Evolutionary conservation across 2,888 invertebrate species (phyloP), one percentile per base, ranked within the genome.

Genomic region (Dasypogon diadema): DNA sequence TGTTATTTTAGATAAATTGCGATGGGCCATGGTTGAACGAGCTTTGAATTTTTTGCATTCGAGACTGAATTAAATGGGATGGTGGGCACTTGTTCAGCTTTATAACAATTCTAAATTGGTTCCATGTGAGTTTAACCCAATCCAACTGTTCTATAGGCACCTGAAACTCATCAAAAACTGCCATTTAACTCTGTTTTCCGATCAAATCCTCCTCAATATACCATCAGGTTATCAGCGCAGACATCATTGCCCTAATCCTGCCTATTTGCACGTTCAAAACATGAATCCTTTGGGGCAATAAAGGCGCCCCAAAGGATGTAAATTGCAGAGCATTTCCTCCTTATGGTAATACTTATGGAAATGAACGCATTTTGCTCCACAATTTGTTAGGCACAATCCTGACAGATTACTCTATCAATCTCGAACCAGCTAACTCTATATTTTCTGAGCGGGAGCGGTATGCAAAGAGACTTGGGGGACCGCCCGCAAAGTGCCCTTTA

Each of bases 401-500:
- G 70, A 70, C 70, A 70, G 70, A 70, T 70, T 70, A 70, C 70
- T 70, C 54, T 34, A 70, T 70, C 70, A 70, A 70, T 70, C 70
- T 51, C 54, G 54, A 30, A 51, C 48, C 21, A 70, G 54, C 70
- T 24, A 68, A 68, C 68, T 63, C 48, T 34, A 68, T 68, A 48
- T 48, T 46, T 16, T 10, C 63, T 18, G 14, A 48, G 70, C 54
- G 12, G 5, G 30, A 14, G 22, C 6, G n/a, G 54, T 70, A 70
- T 70, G 70, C 70, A 70, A 70, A 70, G n/a, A 34, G 48, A 26
- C 1, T n/a, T 0, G 26, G 8, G 0, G 10, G 54, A 21, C 26
- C 70, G 30, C 18, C 37, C 70, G 12, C 70, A 70, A 54, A 70
- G 18, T 30, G 70, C 22, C 70, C 54, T 30, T 34, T 51, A 37